Percentiles rank a stretch among this genome's conserved stretches.
These are phyloP conservation scores for Drosophila equinoxialis DNA, from an alignment of 1,140 invertebrate genomes.

Conservation along the genomic window DNA sequence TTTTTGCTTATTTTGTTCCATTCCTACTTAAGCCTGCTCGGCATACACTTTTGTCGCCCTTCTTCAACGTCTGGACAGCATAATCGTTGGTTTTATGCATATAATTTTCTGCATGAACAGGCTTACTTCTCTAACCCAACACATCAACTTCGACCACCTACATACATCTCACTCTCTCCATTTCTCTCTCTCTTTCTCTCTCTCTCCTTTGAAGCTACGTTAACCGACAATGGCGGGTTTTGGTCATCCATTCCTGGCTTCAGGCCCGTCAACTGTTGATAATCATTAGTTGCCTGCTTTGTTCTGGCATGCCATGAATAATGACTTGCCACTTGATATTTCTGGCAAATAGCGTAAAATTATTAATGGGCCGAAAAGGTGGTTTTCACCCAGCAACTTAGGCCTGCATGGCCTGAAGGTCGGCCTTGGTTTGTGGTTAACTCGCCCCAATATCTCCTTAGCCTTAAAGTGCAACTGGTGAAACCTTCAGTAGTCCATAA, in stretches of 20 bases:
- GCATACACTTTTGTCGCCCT: constrained; percentile 46
- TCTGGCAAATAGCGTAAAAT: constrained; percentile 75
- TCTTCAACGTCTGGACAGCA: constrained; percentile 66
- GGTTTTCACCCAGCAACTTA: background rate
- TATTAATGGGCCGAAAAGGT: constrained; percentile 59
- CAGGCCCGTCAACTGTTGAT: constrained; percentile 49
- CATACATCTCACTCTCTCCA: background rate
- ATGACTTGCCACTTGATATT: constrained; percentile 78
- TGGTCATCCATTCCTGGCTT: constrained; percentile 33
- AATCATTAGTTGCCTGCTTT: constrained; percentile 67
- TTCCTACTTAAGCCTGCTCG: constrained; percentile 25
- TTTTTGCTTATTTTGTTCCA: constrained; percentile 36
- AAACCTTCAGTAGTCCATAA: no score
- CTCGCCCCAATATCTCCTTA: background rate
- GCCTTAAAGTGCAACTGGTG: no score
- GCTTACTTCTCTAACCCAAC: constrained; percentile 26
- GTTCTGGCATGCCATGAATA: constrained; percentile 65
- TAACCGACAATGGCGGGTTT: constrained; percentile 22
- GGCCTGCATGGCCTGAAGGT: background rate
- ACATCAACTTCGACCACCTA: no score
- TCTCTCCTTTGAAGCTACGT: constrained; percentile 3
- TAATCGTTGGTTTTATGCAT: constrained; percentile 80
- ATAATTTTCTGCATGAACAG: constrained; percentile 81
- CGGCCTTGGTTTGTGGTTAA: background rate
- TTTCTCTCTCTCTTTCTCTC: background rate